phyloP scores from a whole-genome alignment of 1,140 invertebrate genomes.

The Leptopilina clavipes region DNA sequence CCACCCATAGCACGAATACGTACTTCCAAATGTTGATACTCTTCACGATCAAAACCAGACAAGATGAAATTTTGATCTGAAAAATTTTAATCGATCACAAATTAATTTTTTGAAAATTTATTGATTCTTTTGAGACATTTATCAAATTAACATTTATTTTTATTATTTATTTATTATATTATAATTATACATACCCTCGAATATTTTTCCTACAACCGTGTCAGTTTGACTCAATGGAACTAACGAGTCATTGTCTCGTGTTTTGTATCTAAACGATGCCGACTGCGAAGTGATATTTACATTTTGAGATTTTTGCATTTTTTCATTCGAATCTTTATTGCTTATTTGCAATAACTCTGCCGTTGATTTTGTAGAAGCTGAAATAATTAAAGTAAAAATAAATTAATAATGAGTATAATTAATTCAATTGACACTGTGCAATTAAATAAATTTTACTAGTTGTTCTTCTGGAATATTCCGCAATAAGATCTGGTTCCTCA shows the following conservation, averaged over 20 bases:
- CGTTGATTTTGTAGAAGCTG: conserved; percentile 1
- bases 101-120: conserved; percentile 7
- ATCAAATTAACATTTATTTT: not conserved
- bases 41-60: conserved; percentile 70
- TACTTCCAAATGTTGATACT: conserved; percentile 62
- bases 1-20: conserved; percentile 74
- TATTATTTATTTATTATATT: not conserved
- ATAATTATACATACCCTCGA: conserved; percentile 51
- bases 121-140: not conserved
- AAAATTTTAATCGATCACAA: conserved; percentile 51
- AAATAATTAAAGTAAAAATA: not conserved
- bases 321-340: not conserved
- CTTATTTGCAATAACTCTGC: not conserved
- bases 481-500: conserved; percentile 59
- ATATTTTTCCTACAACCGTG: conserved; percentile 53
- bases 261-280: conserved; percentile 30
- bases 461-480: conserved; percentile 63
- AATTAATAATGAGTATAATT: not conserved
- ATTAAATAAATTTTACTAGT: not conserved
- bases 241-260: conserved; percentile 39
- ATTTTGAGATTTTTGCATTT: not conserved
- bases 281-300: not conserved
- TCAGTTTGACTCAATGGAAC: conserved; percentile 48
- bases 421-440: no score
- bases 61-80: conserved; percentile 72